phyloP scores from a whole-genome alignment of 2,888 invertebrate species.

The Dasypolia templi region DNA sequence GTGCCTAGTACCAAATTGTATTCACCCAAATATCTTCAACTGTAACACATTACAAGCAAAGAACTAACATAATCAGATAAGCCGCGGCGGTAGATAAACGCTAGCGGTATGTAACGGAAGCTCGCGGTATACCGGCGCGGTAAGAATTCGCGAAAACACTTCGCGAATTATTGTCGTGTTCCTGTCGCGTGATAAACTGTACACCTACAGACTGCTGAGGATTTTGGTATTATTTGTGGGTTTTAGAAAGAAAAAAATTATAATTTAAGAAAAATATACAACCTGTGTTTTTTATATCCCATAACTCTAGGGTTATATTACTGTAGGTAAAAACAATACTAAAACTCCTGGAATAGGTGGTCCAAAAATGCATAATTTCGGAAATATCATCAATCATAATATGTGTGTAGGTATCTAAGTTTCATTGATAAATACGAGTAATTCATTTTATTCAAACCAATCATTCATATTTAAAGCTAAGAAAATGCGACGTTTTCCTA shows the following conservation, averaged over 20 bases:
- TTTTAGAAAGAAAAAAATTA: background rate
- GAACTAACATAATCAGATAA: slow-evolving; percentile 56
- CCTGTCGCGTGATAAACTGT: slow-evolving; percentile 81
- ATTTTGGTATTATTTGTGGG: background rate
- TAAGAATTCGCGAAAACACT: slow-evolving; percentile 89
- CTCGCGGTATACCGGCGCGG: slow-evolving; percentile 69
- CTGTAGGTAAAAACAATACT: too few relatives aligned
- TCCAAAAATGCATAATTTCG: too few relatives aligned
- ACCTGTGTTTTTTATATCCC: too few relatives aligned
- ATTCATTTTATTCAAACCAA: too few relatives aligned
- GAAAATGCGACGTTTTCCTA: too few relatives aligned
- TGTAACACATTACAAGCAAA: slow-evolving; percentile 32
- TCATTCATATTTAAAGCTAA: too few relatives aligned
- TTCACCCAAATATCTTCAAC: slow-evolving; percentile 25
- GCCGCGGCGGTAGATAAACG: slow-evolving; percentile 44
- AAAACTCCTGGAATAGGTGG: too few relatives aligned
- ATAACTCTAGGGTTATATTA: too few relatives aligned
- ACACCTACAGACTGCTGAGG: slow-evolving; percentile 65
- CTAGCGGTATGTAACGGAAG: slow-evolving; percentile 58
- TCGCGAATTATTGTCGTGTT: slow-evolving; percentile 85
- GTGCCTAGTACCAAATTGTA: background rate
- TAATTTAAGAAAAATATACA: too few relatives aligned
- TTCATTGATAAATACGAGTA: too few relatives aligned
- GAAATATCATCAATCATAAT: too few relatives aligned
- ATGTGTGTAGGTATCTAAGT: too few relatives aligned